A percentile compares a stretch with the other conserved stretches of the same genome.
phyloP scores from a whole-genome alignment of 2,113 vertebrate species.

The Pedionomus torquatus region DNA sequence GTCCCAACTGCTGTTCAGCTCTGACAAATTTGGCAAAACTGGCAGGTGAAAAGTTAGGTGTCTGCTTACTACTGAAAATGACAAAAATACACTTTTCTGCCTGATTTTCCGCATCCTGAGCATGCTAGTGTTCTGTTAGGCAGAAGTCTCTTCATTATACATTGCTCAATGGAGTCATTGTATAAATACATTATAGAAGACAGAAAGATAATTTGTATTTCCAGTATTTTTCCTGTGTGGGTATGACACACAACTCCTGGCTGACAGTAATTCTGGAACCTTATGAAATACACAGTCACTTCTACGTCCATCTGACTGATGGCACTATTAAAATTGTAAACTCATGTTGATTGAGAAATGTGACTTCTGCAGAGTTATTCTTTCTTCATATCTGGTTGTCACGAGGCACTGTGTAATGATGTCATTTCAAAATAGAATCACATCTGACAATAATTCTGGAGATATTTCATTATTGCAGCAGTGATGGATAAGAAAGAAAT shows the following conservation, averaged over 20 bases:
- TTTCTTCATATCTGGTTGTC: conserved; percentile 25
- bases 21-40: neutral
- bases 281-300: conserved; percentile 36
- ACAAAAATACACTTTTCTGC: neutral
- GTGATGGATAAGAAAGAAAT: conserved; percentile 5
- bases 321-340: conserved; percentile 27
- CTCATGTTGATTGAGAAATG: conserved; percentile 13
- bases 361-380: conserved; percentile 9
- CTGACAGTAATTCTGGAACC: conserved; percentile 35
- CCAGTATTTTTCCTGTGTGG: neutral
- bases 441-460: conserved; percentile 13
- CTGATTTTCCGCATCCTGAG: neutral
- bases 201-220: conserved; percentile 25
- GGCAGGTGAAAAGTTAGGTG: neutral
- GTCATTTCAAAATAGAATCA: conserved; percentile 12
- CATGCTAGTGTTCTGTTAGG: neutral
- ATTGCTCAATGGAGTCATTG: neutral
- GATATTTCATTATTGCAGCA: conserved; percentile 7
- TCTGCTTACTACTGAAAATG: neutral
- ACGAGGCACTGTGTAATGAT: neutral
- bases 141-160: neutral
- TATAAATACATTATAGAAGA: neutral
- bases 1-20: neutral
- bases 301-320: conserved; percentile 32
- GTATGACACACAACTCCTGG: neutral